Evolutionary conservation across 2,113 vertebrate genomes (phyloP), one percentile per base, ranked within the genome.

Genomic region (Mastomys natalensis): DNA sequence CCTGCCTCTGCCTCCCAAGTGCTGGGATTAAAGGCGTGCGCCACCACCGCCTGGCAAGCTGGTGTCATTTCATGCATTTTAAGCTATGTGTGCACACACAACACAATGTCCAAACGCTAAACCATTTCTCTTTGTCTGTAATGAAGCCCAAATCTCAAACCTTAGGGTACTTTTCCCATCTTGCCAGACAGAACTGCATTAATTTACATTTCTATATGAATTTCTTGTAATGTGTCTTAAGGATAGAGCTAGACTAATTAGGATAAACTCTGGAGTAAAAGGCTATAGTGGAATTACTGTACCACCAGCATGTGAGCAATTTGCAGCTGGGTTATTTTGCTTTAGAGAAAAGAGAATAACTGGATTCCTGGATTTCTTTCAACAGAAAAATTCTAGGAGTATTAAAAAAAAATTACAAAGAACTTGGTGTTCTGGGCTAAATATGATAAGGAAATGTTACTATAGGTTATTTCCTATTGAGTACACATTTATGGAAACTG

Each of bases 401-500:
- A 55, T 81, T 94, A 92, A 80, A 66, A 5, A 5, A 62, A 87
- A 96, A 91, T 81, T 87, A 96, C 80, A 93, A 92, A 77, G 85
- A 90, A 90, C 70, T 10, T 90, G 70, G 62, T 78, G 22, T 81
- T 80, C 74, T 87, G 64, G 66, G 40, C 84, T n/a, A 31, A 8
- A 29, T n/a, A 40, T 68, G 58, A 77, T 86, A 72, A 90, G 85
- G 51, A 60, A 80, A 55, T 43, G 17, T 72, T 62, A 89, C 93
- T 91, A 1, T 6, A 29, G 53, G 85, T 76, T 76, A 19, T 60
- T 94, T 96, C 74, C 90, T 93, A 55, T 37, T 90, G 45, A 62
- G 10, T 22, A 26, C 53, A 16, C 40, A 43, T 87, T 95, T 93
- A 72, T 58, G 21, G 74, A 51, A 80, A 89, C n/a, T 29, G 26